Evolutionary conservation across 2,113 vertebrate genomes (phyloP), one percentile per base, ranked within the genome.

Genomic region (Hypocryptadius cinnamomeus): DNA sequence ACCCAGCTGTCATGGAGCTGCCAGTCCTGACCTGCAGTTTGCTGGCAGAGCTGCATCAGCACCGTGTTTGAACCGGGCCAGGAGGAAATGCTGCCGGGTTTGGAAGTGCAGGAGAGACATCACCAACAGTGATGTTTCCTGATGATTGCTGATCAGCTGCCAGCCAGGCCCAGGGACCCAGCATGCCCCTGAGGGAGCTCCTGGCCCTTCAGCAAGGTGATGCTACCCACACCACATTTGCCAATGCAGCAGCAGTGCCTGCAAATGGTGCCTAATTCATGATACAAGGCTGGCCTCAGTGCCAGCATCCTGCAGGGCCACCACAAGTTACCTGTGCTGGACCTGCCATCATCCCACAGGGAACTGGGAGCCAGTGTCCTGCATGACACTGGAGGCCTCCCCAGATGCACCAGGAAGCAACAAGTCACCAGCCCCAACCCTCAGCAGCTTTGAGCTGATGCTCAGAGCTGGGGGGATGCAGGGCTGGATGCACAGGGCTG

Each of bases 61-160:
- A 2, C 77, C 1, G 0, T 35, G 72, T 37, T 63, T 84, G 85
- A 72, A 31, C 30, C 0, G 0, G 39, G 30, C 30, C 57, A 13
- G 53, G 78, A 87, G 69, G 78, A 61, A 89, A 59, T 31, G 68
- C 64, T 87, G 78, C 73, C 0, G 7, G 35, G 5, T 15, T 13
- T 84, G 78, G 73, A 47, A 77, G 37, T 5, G 16, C 6, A 20
- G 53, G 42, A 70, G 14, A 53, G 11, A 42, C 23, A 33, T 57
- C 33, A 19, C 2, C 37, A 44, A 1, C 63, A 54, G 1, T 0
- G 3, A 10, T 37, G 27, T 68, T 35, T 57, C 57, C 53, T 7
- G 6, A 9, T 63, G 63, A 13, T 10, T 2, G 2, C 42, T 39
- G 31, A 30, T 57, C 2, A 1, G 35, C 54, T 73, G 44, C 60